Evolutionary conservation across 2,113 vertebrate species (phyloP).

Genomic region (Cettia cetti): DNA sequence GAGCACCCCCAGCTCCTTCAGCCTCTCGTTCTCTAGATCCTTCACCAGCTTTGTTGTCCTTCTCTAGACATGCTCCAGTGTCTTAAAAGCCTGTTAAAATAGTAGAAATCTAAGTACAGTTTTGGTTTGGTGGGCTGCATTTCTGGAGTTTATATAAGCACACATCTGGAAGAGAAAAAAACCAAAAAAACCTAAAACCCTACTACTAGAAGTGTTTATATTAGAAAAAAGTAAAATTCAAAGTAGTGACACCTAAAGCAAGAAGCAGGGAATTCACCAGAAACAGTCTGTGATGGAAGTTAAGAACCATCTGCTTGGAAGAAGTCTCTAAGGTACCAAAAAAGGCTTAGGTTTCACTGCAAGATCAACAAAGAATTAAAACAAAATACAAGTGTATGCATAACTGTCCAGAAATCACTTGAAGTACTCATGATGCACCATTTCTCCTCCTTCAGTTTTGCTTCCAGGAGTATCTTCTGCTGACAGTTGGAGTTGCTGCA

Average conservation of each 20-base stretch:
- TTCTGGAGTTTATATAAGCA: not conserved
- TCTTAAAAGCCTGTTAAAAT: not conserved
- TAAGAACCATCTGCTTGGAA: not conserved
- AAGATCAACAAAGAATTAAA: not conserved
- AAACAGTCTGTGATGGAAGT: not conserved
- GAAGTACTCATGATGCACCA: not conserved
- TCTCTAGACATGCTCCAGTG: not conserved
- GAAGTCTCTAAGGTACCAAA: not conserved
- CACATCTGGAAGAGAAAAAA: rapidly evolving
- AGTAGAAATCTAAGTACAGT: not conserved
- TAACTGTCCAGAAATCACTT: not conserved
- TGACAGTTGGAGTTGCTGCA: not conserved
- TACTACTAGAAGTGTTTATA: not conserved
- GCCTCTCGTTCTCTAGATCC: not conserved
- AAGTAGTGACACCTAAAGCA: not conserved
- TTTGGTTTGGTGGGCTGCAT: not conserved
- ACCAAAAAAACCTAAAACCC: not conserved
- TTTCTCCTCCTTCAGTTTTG: not conserved
- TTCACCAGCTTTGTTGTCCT: not conserved
- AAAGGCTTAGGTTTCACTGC: not conserved
- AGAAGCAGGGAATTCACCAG: not conserved
- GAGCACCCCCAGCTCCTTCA: not conserved
- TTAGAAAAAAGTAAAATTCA: not conserved
- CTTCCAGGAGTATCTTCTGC: not conserved
- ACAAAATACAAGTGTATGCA: not conserved